Base-by-base conservation (phyloP, 2,888 invertebrate genomes). In the Sminthurinus aureus region DNA sequence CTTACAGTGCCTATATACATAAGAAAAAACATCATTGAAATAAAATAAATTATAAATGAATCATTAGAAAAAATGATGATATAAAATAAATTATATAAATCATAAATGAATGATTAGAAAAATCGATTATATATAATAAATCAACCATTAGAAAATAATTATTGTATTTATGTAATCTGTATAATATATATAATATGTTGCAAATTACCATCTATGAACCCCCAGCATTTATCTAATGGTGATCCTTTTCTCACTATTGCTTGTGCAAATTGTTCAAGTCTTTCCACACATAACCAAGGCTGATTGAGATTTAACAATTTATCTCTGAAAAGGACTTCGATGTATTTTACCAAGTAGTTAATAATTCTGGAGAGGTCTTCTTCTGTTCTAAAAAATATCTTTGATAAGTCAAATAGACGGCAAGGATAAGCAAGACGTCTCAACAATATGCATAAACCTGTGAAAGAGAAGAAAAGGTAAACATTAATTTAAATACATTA, bases 371-470 rank as follows among this genome's bases (percentile, higher is more conserved):
- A 82, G 0, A 82, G 18, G 12, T 77, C n/a, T 0, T 58, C 12
- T 18, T 58, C 58, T 11, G n/a, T 11, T 1, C 75, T 67, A 20
- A 22, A 1, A 26, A 83, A 83, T 0, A 74, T 22, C 3, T 15
- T 0, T 50, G 11, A 4, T 0, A 83, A 20, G 26, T 83, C 83
- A 0, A 50, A 18, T 15, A 74, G 20, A 20, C 83, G 74, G 20
- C 66, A 80, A 0, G 83, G 83, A 51, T 83, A 83, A 15, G 50
- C 66, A 0, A 83, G 24, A 18, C 83, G 50, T 22, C 80, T 22
- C 0, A 83, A 76, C n/a, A 83, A 20, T 26, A 83, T 80, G 38
- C 83, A 83, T 1, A 83, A 58, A 18, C n/a, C 80, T 83, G 26
- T 20, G 51, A 76, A 26, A n/a, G 11, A 74, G 12, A n/a, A 20